Evolutionary conservation across 2,113 vertebrate species (phyloP).

Genomic region (Agapornis roseicollis): DNA sequence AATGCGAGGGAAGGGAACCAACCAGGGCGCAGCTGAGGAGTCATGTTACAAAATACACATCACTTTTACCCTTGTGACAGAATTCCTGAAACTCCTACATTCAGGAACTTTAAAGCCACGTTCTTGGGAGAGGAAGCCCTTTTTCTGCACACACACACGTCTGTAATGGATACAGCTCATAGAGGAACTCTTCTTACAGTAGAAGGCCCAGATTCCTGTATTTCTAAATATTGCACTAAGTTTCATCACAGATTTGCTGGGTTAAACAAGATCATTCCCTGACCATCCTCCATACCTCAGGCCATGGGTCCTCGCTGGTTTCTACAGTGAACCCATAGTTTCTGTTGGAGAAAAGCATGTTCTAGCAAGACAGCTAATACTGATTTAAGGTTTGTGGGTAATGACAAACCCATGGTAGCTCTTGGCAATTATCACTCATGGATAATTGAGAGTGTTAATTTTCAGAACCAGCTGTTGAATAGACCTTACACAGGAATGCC

Average conservation of each 20-base stretch:
- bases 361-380: not conserved
- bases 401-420: not conserved
- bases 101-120: not conserved
- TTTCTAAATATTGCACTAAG: not conserved
- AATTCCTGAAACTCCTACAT: not conserved
- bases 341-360: not conserved
- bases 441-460: conserved; percentile 30
- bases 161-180: not conserved
- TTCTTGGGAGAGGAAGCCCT: not conserved
- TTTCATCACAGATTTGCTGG: not conserved
- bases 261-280: not conserved
- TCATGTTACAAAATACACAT: accelerated
- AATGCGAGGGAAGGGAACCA: not conserved
- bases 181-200: not conserved
- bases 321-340: not conserved
- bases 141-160: accelerated
- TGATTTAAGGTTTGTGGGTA: not conserved
- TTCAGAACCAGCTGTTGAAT: conserved; percentile 17
- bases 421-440: conserved; percentile 4
- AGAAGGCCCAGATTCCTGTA: not conserved
- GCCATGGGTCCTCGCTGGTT: not conserved
- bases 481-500: accelerated
- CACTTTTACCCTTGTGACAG: not conserved
- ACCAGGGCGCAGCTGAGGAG: not conserved
- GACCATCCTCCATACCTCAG: not conserved